phyloP scores from a whole-genome alignment of 2,797 vertebrate species.

The Pseudochaenichthys georgianus region DNA sequence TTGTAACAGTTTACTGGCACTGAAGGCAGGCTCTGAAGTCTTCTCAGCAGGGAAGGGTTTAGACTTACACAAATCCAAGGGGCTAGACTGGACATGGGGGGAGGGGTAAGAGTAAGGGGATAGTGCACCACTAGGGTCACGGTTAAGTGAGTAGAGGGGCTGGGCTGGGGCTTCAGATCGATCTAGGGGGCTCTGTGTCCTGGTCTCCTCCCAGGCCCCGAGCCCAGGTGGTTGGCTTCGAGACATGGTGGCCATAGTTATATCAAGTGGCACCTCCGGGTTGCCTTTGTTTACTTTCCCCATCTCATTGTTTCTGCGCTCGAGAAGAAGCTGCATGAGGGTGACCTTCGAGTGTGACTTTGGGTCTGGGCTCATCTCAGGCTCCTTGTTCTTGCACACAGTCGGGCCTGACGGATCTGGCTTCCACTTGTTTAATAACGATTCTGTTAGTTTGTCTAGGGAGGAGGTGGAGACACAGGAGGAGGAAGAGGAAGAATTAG shows the following conservation, averaged over 20 bases:
- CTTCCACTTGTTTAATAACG: conserved; percentile 95
- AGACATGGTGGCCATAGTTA: conserved; percentile 79
- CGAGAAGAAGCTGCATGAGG: conserved; percentile 95
- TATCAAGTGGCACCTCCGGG: conserved; percentile 85
- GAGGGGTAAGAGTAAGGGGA: conserved; percentile 88
- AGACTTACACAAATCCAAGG: conserved; percentile 88
- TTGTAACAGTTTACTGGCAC: conserved; percentile 97
- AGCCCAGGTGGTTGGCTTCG: conserved; percentile 71
- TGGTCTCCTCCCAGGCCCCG: conserved; percentile 76
- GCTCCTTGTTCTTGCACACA: conserved; percentile 85
- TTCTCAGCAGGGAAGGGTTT: conserved; percentile 87
- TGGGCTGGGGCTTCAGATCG: conserved; percentile 69
- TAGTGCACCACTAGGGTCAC: conserved; percentile 82
- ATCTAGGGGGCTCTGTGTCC: conserved; percentile 78
- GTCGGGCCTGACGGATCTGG: conserved; percentile 89
- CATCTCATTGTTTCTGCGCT: conserved; percentile 92
- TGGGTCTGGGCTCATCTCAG: conserved; percentile 87
- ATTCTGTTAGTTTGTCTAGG: conserved; percentile 93
- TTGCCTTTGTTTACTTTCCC: conserved; percentile 83
- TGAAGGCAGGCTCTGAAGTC: conserved; percentile 90
- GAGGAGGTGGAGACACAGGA: conserved; percentile 82
- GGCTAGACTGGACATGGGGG: conserved; percentile 82
- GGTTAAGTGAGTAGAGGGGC: conserved; percentile 70
- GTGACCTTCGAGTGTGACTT: conserved; percentile 97
- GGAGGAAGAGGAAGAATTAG: conserved; percentile 74